Evolutionary conservation across 1,140 invertebrate genomes (phyloP).

Genomic region (Microplitis mediator): DNA sequence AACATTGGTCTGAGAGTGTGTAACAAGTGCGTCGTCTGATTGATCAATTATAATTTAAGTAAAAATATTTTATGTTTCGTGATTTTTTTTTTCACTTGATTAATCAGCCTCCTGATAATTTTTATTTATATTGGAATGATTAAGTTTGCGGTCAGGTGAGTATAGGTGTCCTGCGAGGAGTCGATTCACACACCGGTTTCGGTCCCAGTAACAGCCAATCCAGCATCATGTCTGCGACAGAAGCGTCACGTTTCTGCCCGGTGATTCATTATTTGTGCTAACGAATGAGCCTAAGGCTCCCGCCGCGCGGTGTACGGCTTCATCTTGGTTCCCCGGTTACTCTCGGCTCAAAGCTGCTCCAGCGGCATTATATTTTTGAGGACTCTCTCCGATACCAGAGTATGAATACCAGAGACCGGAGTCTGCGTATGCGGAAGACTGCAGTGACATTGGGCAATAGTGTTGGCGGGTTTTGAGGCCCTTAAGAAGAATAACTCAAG

Average conservation of each 20-base stretch:
- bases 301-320: conserved; percentile 15
- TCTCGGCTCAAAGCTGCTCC: neutral
- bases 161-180: neutral
- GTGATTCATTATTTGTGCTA: conserved; percentile 46
- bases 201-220: no score
- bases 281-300: conserved; percentile 36
- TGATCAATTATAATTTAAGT: neutral
- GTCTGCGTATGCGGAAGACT: conserved; percentile 10
- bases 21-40: neutral
- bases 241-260: conserved; percentile 25
- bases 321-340: neutral
- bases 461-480: neutral
- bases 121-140: neutral
- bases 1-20: neutral
- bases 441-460: neutral
- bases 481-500: neutral
- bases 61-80: neutral
- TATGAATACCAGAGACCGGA: conserved; percentile 29
- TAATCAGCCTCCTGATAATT: neutral
- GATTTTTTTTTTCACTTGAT: conserved; percentile 1
- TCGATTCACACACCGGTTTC: conserved; percentile 13
- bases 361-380: neutral
- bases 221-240: conserved; percentile 20
- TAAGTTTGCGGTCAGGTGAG: neutral
- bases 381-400: conserved; percentile 9